A percentile compares a stretch with the other conserved stretches of the same genome.
phyloP scores from a whole-genome alignment of 2,888 invertebrate species.

The Mamestra brassicae region DNA sequence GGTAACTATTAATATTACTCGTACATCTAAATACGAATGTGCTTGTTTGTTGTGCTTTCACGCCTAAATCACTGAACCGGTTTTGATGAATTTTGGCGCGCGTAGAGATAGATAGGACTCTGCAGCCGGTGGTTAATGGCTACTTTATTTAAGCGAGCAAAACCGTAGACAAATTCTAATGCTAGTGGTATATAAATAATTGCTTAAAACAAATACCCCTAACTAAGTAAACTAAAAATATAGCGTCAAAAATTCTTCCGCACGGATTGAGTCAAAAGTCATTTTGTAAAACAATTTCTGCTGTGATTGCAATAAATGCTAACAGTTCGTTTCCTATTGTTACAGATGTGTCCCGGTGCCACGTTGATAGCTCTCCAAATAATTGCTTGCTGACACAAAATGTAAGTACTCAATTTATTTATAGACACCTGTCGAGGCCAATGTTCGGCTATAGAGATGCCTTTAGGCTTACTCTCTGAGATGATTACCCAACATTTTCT shows the following conservation, averaged over 20 bases:
- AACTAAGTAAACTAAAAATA: no score
- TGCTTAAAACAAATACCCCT: background rate
- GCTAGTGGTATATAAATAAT: background rate
- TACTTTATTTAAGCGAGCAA: no score
- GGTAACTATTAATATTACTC: no score
- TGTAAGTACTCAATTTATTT: conserved; percentile 55
- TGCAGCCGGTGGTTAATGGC: no score
- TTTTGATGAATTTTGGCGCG: no score
- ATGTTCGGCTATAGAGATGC: no score
- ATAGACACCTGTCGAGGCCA: background rate
- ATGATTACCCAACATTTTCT: background rate
- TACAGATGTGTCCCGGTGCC: conserved; percentile 50
- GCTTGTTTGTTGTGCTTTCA: no score
- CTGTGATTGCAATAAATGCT: background rate
- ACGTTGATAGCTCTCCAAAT: conserved; percentile 30
- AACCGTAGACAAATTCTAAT: no score
- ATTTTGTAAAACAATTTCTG: background rate
- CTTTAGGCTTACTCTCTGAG: background rate
- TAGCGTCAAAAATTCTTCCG: background rate
- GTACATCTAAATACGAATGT: no score
- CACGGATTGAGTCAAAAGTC: background rate
- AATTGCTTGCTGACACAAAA: conserved; percentile 58
- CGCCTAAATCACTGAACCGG: no score
- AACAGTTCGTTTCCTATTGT: conserved; percentile 36
- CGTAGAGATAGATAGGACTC: no score